phyloP scores from a whole-genome alignment of 2,113 vertebrate genomes.

The Cygnus buccinator region DNA sequence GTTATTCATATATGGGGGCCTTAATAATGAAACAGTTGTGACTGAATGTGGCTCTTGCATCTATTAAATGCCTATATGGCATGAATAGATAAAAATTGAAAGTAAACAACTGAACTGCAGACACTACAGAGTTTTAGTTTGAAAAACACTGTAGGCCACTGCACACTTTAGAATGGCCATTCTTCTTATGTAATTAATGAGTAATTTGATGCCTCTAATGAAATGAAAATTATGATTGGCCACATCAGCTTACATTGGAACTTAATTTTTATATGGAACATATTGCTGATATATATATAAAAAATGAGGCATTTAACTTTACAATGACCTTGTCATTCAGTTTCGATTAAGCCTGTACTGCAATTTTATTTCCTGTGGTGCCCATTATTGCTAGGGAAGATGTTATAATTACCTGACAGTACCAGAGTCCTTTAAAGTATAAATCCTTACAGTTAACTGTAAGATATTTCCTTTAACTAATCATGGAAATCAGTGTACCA shows the following conservation, averaged over 20 bases:
- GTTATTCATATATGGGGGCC: background rate
- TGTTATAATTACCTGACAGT: conserved; percentile 64
- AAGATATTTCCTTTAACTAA: conserved; percentile 25
- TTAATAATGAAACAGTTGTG: background rate
- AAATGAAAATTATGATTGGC: conserved; percentile 55
- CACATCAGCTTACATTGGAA: conserved; percentile 34
- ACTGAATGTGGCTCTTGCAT: background rate
- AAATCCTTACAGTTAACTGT: background rate
- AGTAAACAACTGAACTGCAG: background rate
- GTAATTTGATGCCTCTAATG: conserved; percentile 37
- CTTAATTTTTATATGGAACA: conserved; percentile 25
- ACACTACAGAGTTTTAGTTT: background rate
- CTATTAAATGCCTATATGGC: background rate
- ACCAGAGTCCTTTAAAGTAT: background rate
- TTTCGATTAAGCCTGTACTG: conserved; percentile 66
- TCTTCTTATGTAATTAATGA: conserved; percentile 53
- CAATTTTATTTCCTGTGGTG: conserved; percentile 66
- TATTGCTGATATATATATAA: conserved; percentile 15
- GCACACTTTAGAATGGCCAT: background rate
- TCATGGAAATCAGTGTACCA: background rate
- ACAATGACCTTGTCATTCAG: conserved; percentile 69
- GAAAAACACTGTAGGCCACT: conserved; percentile 6
- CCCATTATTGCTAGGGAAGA: conserved; percentile 55
- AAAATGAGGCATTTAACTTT: conserved; percentile 62
- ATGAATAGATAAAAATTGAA: background rate